These are phyloP conservation scores for Eutrigla gurnardus DNA, from an alignment of 2,797 vertebrate genomes.

Conservation along the genomic window DNA sequence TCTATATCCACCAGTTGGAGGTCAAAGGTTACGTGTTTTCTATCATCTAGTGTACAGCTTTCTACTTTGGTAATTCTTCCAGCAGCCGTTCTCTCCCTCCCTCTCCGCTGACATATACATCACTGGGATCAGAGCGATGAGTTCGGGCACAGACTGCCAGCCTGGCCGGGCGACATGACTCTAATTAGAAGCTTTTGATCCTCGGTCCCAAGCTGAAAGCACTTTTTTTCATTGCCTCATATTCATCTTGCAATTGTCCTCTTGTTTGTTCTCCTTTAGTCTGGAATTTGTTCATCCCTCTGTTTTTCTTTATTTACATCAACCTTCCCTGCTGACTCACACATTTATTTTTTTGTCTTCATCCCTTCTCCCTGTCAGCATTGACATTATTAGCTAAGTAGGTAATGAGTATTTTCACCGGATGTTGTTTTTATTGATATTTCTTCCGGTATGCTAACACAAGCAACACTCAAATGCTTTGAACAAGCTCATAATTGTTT, in stretches of 20 bases:
- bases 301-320: constrained; percentile 10
- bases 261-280: not conserved
- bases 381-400: constrained; percentile 51
- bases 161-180: constrained; percentile 28
- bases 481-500: constrained; percentile 24
- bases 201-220: constrained; percentile 20
- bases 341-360: not conserved
- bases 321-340: constrained; percentile 17
- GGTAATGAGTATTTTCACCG: constrained; percentile 44
- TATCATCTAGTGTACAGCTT: not conserved
- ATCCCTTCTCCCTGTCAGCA: constrained; percentile 3
- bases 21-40: not conserved
- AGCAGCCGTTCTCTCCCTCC: constrained; percentile 13
- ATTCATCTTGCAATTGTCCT: not conserved
- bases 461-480: constrained; percentile 56
- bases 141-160: constrained; percentile 30
- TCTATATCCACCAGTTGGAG: not conserved
- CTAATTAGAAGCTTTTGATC: constrained; percentile 54
- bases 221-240: constrained; percentile 12
- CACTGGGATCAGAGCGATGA: constrained; percentile 40
- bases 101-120: constrained; percentile 27
- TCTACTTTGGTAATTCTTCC: constrained; percentile 4
- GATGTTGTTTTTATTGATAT: constrained; percentile 45
- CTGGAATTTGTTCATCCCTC: not conserved
- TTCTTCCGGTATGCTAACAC: constrained; percentile 35